Base-by-base conservation (phyloP, 2,888 invertebrate species). In the Scaptomyza tumidula region DNA sequence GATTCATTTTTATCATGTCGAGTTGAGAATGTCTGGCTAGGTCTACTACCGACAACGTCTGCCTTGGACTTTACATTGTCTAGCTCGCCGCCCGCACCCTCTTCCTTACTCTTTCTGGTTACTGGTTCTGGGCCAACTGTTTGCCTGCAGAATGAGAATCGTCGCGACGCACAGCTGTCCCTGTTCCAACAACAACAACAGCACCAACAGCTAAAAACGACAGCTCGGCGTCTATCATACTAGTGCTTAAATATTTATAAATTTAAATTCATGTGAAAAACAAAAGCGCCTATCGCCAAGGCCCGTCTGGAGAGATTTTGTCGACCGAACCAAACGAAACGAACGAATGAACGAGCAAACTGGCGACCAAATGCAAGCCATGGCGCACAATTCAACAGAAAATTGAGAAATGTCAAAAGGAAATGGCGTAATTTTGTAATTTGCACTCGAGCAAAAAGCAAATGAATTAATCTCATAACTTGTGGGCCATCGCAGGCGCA, bases 391-490 rank as follows among this genome's bases (percentile, higher is more conserved):
- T 83, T 83, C 84, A 75, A 19, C 86, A 83, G 86, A 88, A 86
- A 77, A 41, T 86, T 88, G 86, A 87, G 83, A 79, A 79, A 85
- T 84, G 83, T 73, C 80, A 78, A 81, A 78, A 85, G 86, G 86
- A 86, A 86, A 83, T 80, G 78, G 75, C 71, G 83, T 81, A 83
- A 86, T 85, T 86, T 85, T 78, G 85, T 85, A 83, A 85, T 85
- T 86, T 85, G 78, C 86, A 81, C 72, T 85, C 75, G 75, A 80
- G 86, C 86, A 81, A 75, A 85, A 80, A 85, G 81, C 74, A 71
- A 85, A 85, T 71, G 86, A 86, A 86, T 86, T 86, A 85, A 86
- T 85, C 81, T 85, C 74, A 73, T 77, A 75, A 80, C 66, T 70
- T 70, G 72, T 65, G 69, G 71, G 50, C 61, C 48, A 60, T 55